Conservation (phyloP, 2,888 invertebrate species). For the Venusia cambrica region DNA sequence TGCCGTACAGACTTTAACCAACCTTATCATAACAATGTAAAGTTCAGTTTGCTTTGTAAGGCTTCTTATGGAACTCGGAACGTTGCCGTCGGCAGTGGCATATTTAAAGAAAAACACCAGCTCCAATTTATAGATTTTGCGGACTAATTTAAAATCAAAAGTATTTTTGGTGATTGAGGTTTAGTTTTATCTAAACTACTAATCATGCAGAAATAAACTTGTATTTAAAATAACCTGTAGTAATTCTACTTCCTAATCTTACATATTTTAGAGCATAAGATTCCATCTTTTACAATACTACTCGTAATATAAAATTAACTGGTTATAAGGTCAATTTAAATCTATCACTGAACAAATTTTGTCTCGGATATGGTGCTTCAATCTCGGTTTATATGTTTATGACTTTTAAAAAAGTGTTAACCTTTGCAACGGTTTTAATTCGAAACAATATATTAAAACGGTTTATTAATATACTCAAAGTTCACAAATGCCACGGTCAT, state of each 20-base stretch:
- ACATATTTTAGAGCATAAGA: no score
- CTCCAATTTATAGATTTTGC: constrained; percentile 13
- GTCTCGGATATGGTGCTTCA: no score
- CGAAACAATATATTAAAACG: constrained; percentile 18
- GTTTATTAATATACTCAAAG: constrained; percentile 18
- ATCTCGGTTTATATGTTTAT: no score
- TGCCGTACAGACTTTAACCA: constrained; percentile 6
- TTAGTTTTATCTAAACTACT: no score
- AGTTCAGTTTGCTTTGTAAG: constrained; percentile 2
- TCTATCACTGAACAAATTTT: no score
- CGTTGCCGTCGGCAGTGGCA: constrained; percentile 23
- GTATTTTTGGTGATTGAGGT: constrained; percentile 4
- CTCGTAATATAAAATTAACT: no score
- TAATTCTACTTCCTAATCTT: no score
- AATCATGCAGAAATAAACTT: no score
- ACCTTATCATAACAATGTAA: constrained; percentile 6
- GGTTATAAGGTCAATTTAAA: no score
- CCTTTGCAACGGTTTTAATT: constrained; percentile 24
- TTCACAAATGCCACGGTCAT: constrained; percentile 20
- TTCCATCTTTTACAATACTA: no score
- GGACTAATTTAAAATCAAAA: constrained; percentile 1
- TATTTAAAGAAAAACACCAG: constrained; percentile 13
- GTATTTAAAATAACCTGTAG: no score
- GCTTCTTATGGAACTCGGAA: constrained; percentile 4
- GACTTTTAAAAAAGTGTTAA: constrained; percentile 15